Evolutionary conservation across 2,888 invertebrate species (phyloP), one percentile per base, ranked within the genome.

Genomic region (Cactoblastis cactorum): DNA sequence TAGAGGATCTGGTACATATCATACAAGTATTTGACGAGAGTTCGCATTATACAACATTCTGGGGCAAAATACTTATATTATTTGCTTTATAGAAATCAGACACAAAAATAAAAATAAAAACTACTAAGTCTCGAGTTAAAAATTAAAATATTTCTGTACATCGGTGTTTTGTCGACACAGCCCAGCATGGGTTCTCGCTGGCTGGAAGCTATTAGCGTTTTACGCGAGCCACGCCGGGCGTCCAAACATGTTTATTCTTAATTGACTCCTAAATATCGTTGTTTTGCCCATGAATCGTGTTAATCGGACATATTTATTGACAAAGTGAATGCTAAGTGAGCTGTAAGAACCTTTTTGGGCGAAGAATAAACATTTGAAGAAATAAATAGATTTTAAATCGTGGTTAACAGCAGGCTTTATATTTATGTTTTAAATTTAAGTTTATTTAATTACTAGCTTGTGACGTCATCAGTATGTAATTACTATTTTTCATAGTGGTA

Each of bases 231-330:
- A 56, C 76, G 63, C 75, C 74, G 64, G 76, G 74, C 70, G 77
- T 78, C 73, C 71, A 71, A 71, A 75, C 76, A 76, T 79, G 76
- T 82, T 80, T 83, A 78, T 77, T 73, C 74, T 75, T 82, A 81
- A 85, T 87, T 82, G 77, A 78, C 81, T 83, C 74, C 77, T 86
- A 86, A 86, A 86, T 81, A 81, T 80, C 69, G 71, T 83, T 78
- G 77, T 82, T 83, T 85, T 81, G 73, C 71, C 72, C 78, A 73
- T 81, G 77, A 78, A 81, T 83, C 80, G 77, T 69, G 72, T 81
- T 74, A 75, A 79, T 74, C 76, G 66, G 80, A 82, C 78, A 71
- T 84, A 74, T 84, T 84, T 86, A 83, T 83, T 77, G 69, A 65
- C 57, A 62, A 71, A 71, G 67, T 62, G 61, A 64, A 68, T 63